Evolutionary conservation across 2,797 vertebrate genomes (phyloP).

Genomic region (Sebastes iracundus): DNA sequence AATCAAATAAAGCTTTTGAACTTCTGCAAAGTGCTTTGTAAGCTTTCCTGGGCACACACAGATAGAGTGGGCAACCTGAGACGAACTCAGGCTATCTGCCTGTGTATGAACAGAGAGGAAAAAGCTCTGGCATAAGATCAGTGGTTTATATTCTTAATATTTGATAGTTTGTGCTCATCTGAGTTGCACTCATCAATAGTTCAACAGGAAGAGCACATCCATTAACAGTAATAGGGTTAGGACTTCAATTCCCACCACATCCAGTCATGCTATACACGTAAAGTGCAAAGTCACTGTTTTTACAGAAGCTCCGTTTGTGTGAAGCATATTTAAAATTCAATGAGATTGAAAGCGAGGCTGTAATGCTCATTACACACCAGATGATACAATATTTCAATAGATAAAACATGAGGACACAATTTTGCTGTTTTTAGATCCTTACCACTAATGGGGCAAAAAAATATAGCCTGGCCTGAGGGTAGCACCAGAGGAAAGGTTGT

Average conservation of each 20-base stretch:
- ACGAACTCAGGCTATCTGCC: not conserved
- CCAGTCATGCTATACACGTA: conserved; percentile 1
- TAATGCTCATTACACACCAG: not conserved
- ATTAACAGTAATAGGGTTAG: conserved; percentile 17
- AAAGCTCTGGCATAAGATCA: conserved; percentile 42
- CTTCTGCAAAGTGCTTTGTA: conserved; percentile 10
- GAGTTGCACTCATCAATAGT: conserved; percentile 41
- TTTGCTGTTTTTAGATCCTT: not conserved
- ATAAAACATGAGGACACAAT: not conserved
- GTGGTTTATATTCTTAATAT: conserved; percentile 37
- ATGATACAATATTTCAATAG: not conserved
- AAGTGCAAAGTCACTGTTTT: conserved; percentile 8
- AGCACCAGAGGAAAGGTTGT: not conserved
- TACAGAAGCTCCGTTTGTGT: not conserved
- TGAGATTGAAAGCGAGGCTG: not conserved
- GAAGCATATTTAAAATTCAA: not conserved
- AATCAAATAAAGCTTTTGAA: conserved; percentile 9
- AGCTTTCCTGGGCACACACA: not conserved
- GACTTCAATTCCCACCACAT: not conserved
- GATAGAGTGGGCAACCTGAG: not conserved
- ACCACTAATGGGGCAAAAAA: not conserved
- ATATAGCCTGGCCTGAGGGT: not conserved
- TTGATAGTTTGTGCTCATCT: conserved; percentile 37
- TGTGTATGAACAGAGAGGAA: not conserved
- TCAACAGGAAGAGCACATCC: conserved; percentile 8